phyloP scores from a whole-genome alignment of 2,113 vertebrate genomes.

The Oplegnathus fasciatus region DNA sequence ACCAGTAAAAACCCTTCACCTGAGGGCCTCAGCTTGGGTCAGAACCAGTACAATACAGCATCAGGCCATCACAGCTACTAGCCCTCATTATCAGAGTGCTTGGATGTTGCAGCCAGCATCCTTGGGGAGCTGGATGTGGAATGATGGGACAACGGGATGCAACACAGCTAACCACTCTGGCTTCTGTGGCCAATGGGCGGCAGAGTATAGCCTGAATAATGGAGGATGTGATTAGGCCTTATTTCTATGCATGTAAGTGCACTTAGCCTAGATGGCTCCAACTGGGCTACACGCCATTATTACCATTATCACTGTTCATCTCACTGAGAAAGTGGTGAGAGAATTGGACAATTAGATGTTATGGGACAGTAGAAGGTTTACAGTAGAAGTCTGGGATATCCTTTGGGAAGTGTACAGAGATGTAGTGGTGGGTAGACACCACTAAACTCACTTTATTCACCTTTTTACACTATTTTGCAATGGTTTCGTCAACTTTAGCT shows the following conservation, averaged over 20 bases:
- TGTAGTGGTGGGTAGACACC: background rate
- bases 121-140: conserved; percentile 20
- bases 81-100: conserved; percentile 39
- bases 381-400: conserved; percentile 4
- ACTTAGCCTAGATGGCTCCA: conserved; percentile 70
- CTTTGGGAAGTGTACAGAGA: background rate
- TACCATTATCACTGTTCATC: conserved; percentile 76
- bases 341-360: conserved; percentile 49
- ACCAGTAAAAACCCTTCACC: background rate
- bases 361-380: conserved; percentile 21
- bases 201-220: conserved; percentile 67
- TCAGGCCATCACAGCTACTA: conserved; percentile 28
- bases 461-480: background rate
- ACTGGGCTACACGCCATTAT: conserved; percentile 74
- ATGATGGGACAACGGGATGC: conserved; percentile 21
- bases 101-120: conserved; percentile 43
- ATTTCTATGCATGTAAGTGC: conserved; percentile 76
- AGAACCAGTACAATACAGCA: background rate
- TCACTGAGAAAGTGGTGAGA: conserved; percentile 50
- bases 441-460: background rate
- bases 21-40: conserved; percentile 1
- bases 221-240: conserved; percentile 72
- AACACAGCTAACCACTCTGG: conserved; percentile 22
- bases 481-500: background rate
- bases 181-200: conserved; percentile 43